Evolutionary conservation across 37 sponge, comb jelly and placozoan genomes (phyloP), one percentile per base, ranked within the genome.

Genomic region (Beroe forskalii): DNA sequence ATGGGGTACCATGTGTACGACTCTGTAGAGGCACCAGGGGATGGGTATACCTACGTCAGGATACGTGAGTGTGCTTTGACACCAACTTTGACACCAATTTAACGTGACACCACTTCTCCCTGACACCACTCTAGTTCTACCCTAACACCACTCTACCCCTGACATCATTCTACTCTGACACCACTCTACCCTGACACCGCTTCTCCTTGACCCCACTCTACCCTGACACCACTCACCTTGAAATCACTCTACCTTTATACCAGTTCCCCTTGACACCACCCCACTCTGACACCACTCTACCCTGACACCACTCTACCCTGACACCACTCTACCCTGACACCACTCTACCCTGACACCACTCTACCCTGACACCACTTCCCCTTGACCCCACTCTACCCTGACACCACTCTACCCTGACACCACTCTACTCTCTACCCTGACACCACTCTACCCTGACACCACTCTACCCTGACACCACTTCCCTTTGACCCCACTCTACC

Each of bases 1-100:
- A 24, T 80, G 19, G 86, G 86, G 19, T 41, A n/a, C 31, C n/a
- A 80, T 48, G 42, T 48, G 2, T 80, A 80, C 31, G 55, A 80
- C 24, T 43, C 28, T 4, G 3, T n/a, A 4, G 55, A 41, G 30
- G 86, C 44, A 0, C 20, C 55, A 2, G 86, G 86, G 4, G 86
- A 80, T 43, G 86, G 55, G 42, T 25, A 43, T 28, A 80, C 55
- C 42, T 43, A 80, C 86, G 86, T 80, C 31, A 80, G 86, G 30
- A 6, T 80, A 38, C 31, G 86, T 80, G 30, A 80, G 86, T 80
- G 4, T 64, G 25, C 55, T 12, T 48, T 48, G 12, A 48, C 55
- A 48, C 55, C 55, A 48, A 20, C 55, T 12, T 48, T 48, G 12
- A 48, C 55, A 48, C 55, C 55, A 48, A 17, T 48, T 12, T 48